Evolutionary conservation across 2,113 vertebrate species (phyloP).

Genomic region (Pachycephala philippinensis): DNA sequence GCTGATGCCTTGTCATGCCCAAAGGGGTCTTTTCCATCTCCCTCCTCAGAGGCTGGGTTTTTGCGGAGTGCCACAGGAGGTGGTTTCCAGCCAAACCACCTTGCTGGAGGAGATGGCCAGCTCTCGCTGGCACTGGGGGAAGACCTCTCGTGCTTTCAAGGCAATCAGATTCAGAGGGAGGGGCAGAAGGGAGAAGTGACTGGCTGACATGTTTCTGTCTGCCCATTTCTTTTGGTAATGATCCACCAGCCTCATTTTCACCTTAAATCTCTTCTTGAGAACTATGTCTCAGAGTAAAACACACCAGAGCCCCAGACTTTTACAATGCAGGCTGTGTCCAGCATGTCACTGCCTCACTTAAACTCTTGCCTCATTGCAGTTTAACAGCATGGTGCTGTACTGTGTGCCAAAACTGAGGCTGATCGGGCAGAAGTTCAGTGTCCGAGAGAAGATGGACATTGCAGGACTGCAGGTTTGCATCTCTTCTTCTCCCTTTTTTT

Average conservation of each 20-base stretch:
- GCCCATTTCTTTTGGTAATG: background rate
- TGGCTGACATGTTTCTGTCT: background rate
- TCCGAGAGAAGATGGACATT: conserved; percentile 93
- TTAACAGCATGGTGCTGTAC: conserved; percentile 97
- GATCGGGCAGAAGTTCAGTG: conserved; percentile 97
- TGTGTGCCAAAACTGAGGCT: conserved; percentile 94
- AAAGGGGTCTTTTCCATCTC: background rate
- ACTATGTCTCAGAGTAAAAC: background rate
- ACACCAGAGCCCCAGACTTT: background rate
- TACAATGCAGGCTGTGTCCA: background rate
- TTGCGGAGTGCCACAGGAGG: fast-evolving
- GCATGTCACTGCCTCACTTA: background rate
- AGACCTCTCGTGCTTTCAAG: background rate
- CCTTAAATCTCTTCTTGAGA: background rate
- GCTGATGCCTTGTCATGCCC: background rate
- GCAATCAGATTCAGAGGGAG: background rate
- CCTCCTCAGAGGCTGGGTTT: background rate
- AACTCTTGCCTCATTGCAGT: conserved; percentile 69
- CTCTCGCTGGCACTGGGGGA: fast-evolving
- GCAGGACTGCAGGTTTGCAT: conserved; percentile 88
- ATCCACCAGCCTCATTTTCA: background rate
- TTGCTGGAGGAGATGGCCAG: background rate
- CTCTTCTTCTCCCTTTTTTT: background rate
- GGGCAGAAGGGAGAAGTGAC: background rate
- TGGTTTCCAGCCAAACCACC: background rate